Evolutionary conservation across 2,113 vertebrate species (phyloP), one percentile per base, ranked within the genome.

Genomic region (Pseudopodoces humilis): DNA sequence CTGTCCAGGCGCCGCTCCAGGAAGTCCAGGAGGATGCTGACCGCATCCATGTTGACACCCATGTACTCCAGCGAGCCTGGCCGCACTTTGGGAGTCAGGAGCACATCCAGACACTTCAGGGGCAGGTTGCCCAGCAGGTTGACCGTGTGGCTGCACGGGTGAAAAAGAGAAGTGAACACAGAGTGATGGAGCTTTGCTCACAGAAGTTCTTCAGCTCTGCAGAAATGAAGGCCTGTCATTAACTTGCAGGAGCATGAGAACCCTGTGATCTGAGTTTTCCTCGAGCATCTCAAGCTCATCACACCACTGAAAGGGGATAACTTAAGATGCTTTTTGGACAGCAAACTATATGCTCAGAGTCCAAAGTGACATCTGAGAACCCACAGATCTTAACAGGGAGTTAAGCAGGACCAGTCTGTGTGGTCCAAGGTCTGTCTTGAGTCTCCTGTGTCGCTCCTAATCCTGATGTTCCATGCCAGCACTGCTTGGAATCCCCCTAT

Each of bases 81-180:
- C 3, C 98, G 98, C 15, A 98, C 98, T 72, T 98, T 98, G 2
- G 99, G 98, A 33, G 98, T 86, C 72, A 99, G 95, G 10, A 99
- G 97, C 10, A 99, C 98, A 6, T 99, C 99, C 97, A 99, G 79
- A 96, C 98, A 99, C 12, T 97, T 97, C 81, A 99, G 97, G 7
- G 99, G 99, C 84, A 99, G 96, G 96, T 99, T 99, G 39, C 99
- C 99, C 69, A 99, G 90, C n/a, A 99, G 97, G 86, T 99, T 99
- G 64, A 99, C 98, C 0, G 98, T 98, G 59, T 99, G 99, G 74
- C 99, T 99, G 83, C 65, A 85, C 0, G 2, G 0, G 52, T 39
- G 20, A 49, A 80, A 49, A 80, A n/a, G 53, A 62, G 46, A 65
- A 33, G 33, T 5, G 67, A 92, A 55, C 44, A 52, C 30, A 5